Evolutionary conservation across 2,113 vertebrate genomes (phyloP).

Genomic region (Chlorodrepanis virens): DNA sequence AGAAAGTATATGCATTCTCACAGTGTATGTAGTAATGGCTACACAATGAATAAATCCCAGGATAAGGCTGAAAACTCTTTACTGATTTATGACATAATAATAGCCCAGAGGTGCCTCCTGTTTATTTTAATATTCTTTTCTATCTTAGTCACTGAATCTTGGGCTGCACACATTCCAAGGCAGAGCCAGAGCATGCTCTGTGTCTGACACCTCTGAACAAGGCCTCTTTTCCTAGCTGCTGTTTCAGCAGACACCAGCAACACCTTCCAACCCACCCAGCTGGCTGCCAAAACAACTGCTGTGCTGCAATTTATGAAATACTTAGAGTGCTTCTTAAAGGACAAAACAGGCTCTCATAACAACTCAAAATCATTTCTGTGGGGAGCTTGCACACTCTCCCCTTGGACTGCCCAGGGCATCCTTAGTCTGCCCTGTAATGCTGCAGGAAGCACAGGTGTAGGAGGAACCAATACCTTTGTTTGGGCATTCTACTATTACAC

Average conservation of each 20-base stretch:
- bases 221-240: neutral
- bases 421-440: neutral
- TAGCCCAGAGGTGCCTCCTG: neutral
- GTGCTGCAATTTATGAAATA: neutral
- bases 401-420: neutral
- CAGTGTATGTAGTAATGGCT: neutral
- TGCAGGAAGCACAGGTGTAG: neutral
- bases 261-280: neutral
- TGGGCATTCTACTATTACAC: neutral
- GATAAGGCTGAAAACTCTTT: neutral
- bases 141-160: neutral
- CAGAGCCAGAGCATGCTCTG: neutral
- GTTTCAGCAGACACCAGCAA: neutral
- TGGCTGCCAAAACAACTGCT: neutral
- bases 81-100: neutral
- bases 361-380: neutral
- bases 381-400: neutral
- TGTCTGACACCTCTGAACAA: neutral
- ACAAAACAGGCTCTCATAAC: neutral
- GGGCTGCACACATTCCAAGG: neutral
- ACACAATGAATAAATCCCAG: neutral
- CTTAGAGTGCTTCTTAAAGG: neutral
- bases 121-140: neutral
- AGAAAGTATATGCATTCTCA: neutral
- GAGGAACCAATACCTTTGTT: neutral